phyloP scores from a whole-genome alignment of 2,888 invertebrate species.

The Halocaridina rubra region DNA sequence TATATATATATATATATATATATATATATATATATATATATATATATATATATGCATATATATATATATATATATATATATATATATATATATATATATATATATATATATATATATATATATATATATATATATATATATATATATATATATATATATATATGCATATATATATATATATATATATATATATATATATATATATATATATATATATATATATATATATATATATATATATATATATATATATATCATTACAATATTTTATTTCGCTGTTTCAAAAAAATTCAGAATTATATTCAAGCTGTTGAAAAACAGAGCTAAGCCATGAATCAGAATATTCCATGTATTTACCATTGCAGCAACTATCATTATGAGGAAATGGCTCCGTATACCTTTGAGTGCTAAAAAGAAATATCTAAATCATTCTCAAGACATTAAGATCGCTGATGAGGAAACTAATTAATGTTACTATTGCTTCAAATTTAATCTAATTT shows the following conservation, averaged over 20 bases:
- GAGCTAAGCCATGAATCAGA: too few relatives aligned
- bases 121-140: not conserved
- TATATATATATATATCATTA: not conserved
- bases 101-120: not conserved
- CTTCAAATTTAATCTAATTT: too few relatives aligned
- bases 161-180: not conserved
- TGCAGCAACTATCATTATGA: too few relatives aligned
- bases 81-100: not conserved
- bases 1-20: not conserved
- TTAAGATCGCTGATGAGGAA: too few relatives aligned
- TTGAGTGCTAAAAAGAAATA: too few relatives aligned
- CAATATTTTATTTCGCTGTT: too few relatives aligned
- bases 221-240: not conserved
- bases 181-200: not conserved
- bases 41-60: not conserved
- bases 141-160: not conserved
- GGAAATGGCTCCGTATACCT: too few relatives aligned
- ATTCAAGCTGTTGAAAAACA: too few relatives aligned
- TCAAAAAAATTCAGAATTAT: too few relatives aligned
- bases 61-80: not conserved
- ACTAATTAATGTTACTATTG: too few relatives aligned
- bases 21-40: not conserved
- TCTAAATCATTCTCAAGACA: too few relatives aligned
- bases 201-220: not conserved
- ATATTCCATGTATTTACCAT: too few relatives aligned